Base-by-base conservation (phyloP, 2,888 invertebrate species). In the Limnephilus marmoratus region DNA sequence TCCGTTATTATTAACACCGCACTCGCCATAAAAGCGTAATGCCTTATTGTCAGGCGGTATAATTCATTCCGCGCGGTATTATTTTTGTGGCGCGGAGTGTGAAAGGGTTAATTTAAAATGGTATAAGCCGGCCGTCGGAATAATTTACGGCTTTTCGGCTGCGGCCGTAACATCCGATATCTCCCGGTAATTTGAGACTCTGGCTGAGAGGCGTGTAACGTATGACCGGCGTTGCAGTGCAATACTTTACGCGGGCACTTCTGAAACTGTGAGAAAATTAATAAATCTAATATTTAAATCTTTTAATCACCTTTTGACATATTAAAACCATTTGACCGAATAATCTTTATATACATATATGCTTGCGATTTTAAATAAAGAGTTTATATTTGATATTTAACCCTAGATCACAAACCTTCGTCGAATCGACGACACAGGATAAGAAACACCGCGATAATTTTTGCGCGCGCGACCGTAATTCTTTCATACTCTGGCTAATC, bases 101-200 rank as follows among this genome's bases (percentile, higher is more conserved):
- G 80, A 89, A 89, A 34, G 88, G 88, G 88, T 89, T 89, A 89
- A 86, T 45, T 41, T 86, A 68, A 88, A 68, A 90, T 41, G 82
- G 82, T 82, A 82, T 49, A 90, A 82, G 90, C 49, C 82, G 45
- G 90, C 90, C 90, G 82, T 90, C 90, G 49, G 82, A 29, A 49
- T 90, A 90, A 90, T 90, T 90, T 81, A 90, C 82, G 90, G 49
- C 82, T 82, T 90, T 90, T 90, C 82, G 90, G 82, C 91, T 85
- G 89, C 85, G 89, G 80, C 85, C 83, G 85, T 85, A 91, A 91
- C 89, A 91, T 90, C 86, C 91, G 91, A 91, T 91, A 91, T 91
- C 81, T 68, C 89, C 85, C 85, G 85, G 91, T 89, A 91, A 91
- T 86, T 82, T 85, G 91, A 91, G 86, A 91, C 91, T 91, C 82